These are phyloP conservation scores for Cyprinodon variegatus DNA, from an alignment of 2,113 vertebrate species.

Conservation along the genomic window DNA sequence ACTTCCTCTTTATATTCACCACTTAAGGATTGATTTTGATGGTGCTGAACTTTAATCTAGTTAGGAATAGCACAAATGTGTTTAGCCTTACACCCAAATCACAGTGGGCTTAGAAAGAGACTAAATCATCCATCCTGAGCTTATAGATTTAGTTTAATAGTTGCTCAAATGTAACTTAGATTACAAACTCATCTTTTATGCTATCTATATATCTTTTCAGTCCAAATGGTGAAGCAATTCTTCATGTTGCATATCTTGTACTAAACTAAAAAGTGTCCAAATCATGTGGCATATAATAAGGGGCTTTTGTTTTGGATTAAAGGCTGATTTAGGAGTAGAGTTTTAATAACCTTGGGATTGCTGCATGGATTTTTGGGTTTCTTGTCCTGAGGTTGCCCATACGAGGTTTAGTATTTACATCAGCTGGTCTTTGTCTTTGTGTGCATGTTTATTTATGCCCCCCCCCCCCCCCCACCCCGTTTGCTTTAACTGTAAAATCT, in stretches of 20 bases:
- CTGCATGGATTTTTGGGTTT: too few relatives aligned
- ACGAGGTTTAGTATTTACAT: too few relatives aligned
- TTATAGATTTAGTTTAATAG: neutral
- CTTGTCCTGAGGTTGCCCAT: too few relatives aligned
- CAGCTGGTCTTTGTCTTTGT: too few relatives aligned
- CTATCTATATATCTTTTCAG: neutral
- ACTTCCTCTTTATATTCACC: slow-evolving; percentile 1
- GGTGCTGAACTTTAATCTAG: neutral
- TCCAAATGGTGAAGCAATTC: neutral
- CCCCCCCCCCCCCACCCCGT: too few relatives aligned
- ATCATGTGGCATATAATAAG: neutral
- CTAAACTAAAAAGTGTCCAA: neutral
- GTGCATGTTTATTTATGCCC: too few relatives aligned
- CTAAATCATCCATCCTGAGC: neutral
- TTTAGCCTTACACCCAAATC: too few relatives aligned
- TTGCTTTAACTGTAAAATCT: too few relatives aligned
- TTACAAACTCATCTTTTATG: neutral
- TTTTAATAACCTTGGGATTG: too few relatives aligned
- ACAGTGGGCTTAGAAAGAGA: too few relatives aligned
- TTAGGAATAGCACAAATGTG: neutral
- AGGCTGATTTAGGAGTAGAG: neutral
- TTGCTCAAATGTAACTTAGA: neutral
- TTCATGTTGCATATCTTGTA: neutral
- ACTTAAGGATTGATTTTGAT: neutral
- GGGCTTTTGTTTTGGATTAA: neutral